Evolutionary conservation across 2,888 invertebrate genomes (phyloP), one percentile per base, ranked within the genome.

Genomic region (Thymelicus lineola): DNA sequence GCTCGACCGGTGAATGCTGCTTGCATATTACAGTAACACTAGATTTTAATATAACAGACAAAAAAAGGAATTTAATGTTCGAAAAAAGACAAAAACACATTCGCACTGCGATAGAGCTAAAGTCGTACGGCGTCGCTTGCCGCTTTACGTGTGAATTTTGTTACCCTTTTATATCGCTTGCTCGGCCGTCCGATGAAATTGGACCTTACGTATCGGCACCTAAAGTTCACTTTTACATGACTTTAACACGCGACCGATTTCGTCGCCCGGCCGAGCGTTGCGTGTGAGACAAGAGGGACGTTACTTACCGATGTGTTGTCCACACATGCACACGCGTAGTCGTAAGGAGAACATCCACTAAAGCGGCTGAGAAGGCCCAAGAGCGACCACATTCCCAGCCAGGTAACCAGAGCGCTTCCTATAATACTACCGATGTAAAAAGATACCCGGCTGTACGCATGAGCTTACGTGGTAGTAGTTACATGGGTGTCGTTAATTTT

Each of bases 291-390:
- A 78, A 78, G 79, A 42, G 82, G 85, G 86, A 80, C 84, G 77
- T 82, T 87, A 90, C 88, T 93, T 87, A 94, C 87, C 84, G 84
- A 90, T 89, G 92, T 93, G 93, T 93, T 93, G 93, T 93, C 90
- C 92, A 91, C 93, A 90, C 93, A 93, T 92, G 92, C 93, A 90
- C 93, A 81, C 93, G 90, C 89, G 89, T 93, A 94, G 94, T 94
- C 90, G 93, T 94, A 90, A 90, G 94, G 91, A 94, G 94, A 93
- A 93, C 93, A 80, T 94, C 94, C 89, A 94, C 94, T 88, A 94
- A 94, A 92, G 91, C 92, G 89, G 91, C 94, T 86, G 94, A 94
- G 87, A 94, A 94, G 91, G 89, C 92, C 88, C 94, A 94, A 93
- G 94, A 94, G 81, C 90, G 94, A 88, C 94, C 94, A 80, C 94